Conservation (phyloP, 2,888 invertebrate genomes). For the Pollenia labialis region DNA sequence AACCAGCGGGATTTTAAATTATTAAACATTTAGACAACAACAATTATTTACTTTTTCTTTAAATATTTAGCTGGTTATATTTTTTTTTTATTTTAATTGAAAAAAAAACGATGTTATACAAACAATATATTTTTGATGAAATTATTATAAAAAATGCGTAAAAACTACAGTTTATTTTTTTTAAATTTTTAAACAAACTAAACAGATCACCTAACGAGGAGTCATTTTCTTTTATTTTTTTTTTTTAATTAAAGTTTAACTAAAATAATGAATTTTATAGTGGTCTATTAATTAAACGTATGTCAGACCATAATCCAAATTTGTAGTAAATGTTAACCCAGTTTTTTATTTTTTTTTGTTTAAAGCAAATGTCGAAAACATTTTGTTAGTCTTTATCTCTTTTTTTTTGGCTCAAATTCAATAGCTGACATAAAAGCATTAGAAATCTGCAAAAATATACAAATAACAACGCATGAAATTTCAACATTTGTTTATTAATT, state of each 20-base stretch:
- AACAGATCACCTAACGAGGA: slow-evolving; percentile 53
- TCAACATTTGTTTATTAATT: slow-evolving; percentile 67
- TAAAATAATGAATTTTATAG: slow-evolving; percentile 50
- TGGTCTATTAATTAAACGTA: slow-evolving; percentile 62
- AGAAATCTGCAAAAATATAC: slow-evolving; percentile 38
- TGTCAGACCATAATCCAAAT: slow-evolving; percentile 60
- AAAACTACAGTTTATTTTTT: background rate
- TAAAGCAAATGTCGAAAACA: background rate
- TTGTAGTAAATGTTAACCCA: slow-evolving; percentile 55
- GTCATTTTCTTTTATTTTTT: slow-evolving; percentile 4
- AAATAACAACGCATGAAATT: slow-evolving; percentile 62
- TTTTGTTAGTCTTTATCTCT: background rate
- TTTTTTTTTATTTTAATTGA: background rate
- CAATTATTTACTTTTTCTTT: slow-evolving; percentile 65
- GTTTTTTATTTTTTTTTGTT: slow-evolving; percentile 34
- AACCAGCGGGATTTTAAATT: slow-evolving; percentile 70
- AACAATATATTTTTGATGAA: slow-evolving; percentile 44
- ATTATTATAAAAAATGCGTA: slow-evolving; percentile 52
- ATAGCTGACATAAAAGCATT: slow-evolving; percentile 54
- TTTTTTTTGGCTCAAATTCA: slow-evolving; percentile 28
- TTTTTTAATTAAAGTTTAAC: background rate
- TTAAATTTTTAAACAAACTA: background rate
- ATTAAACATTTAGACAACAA: slow-evolving; percentile 61
- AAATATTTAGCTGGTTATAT: slow-evolving; percentile 27
- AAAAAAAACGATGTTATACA: slow-evolving; percentile 1